Conservation (phyloP, 2,113 vertebrate species). For the Thomomys bottae region DNA sequence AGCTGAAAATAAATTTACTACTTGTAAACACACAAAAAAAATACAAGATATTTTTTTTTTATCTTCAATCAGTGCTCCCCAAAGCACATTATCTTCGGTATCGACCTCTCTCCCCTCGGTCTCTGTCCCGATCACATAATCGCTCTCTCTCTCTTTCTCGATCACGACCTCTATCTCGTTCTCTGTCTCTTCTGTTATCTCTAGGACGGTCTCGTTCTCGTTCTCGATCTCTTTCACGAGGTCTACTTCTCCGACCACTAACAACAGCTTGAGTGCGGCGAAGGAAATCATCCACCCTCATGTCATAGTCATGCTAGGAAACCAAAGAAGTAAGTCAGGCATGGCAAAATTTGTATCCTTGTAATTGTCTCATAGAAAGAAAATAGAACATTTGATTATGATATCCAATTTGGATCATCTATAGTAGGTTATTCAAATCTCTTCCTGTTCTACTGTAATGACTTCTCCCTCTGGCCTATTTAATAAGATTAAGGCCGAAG, state of each 20-base stretch:
- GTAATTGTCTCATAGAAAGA: not conserved
- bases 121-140: slow-evolving; percentile 92
- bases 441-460: not conserved
- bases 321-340: slow-evolving; percentile 55
- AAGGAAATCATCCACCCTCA: slow-evolving; percentile 98
- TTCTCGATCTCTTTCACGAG: slow-evolving; percentile 94
- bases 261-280: slow-evolving; percentile 97
- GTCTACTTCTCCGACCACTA: slow-evolving; percentile 93
- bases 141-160: slow-evolving; percentile 91
- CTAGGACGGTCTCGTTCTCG: slow-evolving; percentile 92
- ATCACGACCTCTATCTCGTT: slow-evolving; percentile 92
- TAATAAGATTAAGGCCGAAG: not conserved
- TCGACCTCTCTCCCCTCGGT: slow-evolving; percentile 92
- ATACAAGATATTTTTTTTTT: slow-evolving; percentile 80
- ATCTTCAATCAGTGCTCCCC: slow-evolving; percentile 81
- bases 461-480: not conserved
- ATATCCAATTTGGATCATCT: not conserved
- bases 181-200: slow-evolving; percentile 91
- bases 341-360: slow-evolving; percentile 11
- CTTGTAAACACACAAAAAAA: slow-evolving; percentile 89
- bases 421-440: not conserved
- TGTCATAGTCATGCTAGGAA: slow-evolving; percentile 97
- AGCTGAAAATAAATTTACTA: slow-evolving; percentile 89
- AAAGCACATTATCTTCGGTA: slow-evolving; percentile 92
- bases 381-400: not conserved